Percentiles rank a stretch among this genome's conserved stretches.
phyloP scores from a whole-genome alignment of 2,888 invertebrate genomes.

The Linhomoeus sp. region DNA sequence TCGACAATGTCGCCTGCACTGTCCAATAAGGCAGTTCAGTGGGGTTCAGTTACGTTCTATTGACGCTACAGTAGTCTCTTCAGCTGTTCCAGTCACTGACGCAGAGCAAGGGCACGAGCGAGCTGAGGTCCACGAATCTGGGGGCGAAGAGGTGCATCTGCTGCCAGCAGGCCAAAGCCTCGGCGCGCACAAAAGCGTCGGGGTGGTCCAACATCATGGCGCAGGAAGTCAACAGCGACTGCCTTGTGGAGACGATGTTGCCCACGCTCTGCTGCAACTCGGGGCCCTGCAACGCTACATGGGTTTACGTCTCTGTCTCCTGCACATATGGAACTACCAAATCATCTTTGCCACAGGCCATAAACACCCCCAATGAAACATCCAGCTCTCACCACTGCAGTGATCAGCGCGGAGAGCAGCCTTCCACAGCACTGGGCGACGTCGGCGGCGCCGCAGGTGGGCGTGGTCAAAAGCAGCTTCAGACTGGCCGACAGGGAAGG shows the following conservation, averaged over 20 bases:
- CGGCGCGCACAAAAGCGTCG: slow-evolving; percentile 73
- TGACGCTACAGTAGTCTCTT: too few species aligned
- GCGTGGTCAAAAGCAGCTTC: slow-evolving; percentile 40
- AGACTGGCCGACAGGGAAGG: slow-evolving; percentile 72
- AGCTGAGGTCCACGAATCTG: slow-evolving; percentile 67
- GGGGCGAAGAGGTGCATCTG: slow-evolving; percentile 95
- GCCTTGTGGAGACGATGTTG: slow-evolving; percentile 51
- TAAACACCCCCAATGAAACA: too few species aligned
- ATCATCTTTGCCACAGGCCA: too few species aligned
- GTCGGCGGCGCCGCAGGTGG: slow-evolving; percentile 14
- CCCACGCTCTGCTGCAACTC: slow-evolving; percentile 57
- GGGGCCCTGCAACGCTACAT: too few species aligned
- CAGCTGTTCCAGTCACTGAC: slow-evolving; percentile 47
- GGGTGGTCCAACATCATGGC: slow-evolving; percentile 55
- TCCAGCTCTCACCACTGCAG: too few species aligned
- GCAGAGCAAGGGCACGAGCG: slow-evolving; percentile 49
- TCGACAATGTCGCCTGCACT: too few species aligned
- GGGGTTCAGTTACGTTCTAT: too few species aligned
- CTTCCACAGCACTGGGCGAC: slow-evolving; percentile 12
- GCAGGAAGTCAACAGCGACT: slow-evolving; percentile 74
- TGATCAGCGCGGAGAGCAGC: slow-evolving; percentile 78
- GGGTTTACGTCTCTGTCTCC: too few species aligned
- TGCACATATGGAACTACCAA: too few species aligned
- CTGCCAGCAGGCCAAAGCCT: slow-evolving; percentile 84
- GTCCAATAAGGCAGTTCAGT: too few species aligned